These are phyloP conservation scores for Cinara cedri DNA, from an alignment of 2,888 invertebrate species.

Conservation along the genomic window DNA sequence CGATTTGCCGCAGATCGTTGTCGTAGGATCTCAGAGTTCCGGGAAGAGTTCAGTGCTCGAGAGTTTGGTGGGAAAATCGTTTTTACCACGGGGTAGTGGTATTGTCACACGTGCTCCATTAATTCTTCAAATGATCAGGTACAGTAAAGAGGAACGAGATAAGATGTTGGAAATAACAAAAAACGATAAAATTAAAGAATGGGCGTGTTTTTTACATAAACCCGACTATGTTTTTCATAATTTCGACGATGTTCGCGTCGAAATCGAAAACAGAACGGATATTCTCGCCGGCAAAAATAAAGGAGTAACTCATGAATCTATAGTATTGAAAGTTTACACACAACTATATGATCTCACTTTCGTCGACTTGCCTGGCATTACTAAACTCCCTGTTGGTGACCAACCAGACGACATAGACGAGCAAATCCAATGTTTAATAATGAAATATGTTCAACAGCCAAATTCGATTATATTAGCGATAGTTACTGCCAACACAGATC, in stretches of 20 bases:
- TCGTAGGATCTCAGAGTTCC: constrained; percentile 98
- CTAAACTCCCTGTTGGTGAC: constrained; percentile 88
- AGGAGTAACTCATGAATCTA: constrained; percentile 93
- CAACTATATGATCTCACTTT: constrained; percentile 93
- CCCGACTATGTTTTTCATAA: constrained; percentile 85
- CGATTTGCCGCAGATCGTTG: constrained; percentile 98
- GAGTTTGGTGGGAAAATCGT: constrained; percentile 94
- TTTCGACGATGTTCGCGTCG: constrained; percentile 87
- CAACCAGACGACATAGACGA: constrained; percentile 97
- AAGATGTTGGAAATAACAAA: constrained; percentile 24
- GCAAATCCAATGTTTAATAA: constrained; percentile 87
- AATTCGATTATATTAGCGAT: constrained; percentile 98
- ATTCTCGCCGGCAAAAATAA: constrained; percentile 94
- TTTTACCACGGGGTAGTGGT: constrained; percentile 94
- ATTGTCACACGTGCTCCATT: constrained; percentile 96
- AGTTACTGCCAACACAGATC: constrained; percentile 97
- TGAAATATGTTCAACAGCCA: constrained; percentile 87
- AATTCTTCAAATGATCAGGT: constrained; percentile 64
- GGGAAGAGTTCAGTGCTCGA: constrained; percentile 99
- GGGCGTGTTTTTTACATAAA: constrained; percentile 94
- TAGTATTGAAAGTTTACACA: constrained; percentile 94
- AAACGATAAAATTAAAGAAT: constrained; percentile 63
- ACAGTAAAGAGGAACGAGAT: constrained; percentile 16
- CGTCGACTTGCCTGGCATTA: constrained; percentile 81
- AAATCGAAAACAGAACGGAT: constrained; percentile 94